These are phyloP conservation scores for Dysmachus trigonus DNA, from an alignment of 2,888 invertebrate genomes.

Conservation along the genomic window DNA sequence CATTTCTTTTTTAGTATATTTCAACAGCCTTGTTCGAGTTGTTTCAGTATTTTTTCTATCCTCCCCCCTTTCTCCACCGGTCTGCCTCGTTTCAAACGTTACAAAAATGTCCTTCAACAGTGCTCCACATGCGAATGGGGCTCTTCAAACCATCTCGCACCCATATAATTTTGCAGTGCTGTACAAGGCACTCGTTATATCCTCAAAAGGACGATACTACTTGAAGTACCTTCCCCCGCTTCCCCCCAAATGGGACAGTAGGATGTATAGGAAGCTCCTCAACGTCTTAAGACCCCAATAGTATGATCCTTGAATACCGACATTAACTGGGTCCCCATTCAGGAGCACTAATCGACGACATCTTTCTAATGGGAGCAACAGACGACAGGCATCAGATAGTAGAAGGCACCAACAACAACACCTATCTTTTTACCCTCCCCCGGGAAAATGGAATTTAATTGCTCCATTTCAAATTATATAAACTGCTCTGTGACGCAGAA, in stretches of 20 bases:
- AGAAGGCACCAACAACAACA: neutral
- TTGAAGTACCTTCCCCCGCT: neutral
- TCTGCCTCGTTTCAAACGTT: neutral
- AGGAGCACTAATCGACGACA: conserved; percentile 25
- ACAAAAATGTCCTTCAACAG: conserved; percentile 9
- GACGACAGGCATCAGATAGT: neutral
- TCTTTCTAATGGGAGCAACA: conserved; percentile 6
- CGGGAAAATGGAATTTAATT: neutral
- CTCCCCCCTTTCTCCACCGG: neutral
- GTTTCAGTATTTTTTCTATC: neutral
- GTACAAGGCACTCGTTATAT: neutral
- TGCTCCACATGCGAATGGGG: neutral
- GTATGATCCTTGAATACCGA: conserved; percentile 9
- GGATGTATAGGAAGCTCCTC: neutral
- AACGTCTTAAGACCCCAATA: neutral
- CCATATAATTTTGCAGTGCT: neutral
- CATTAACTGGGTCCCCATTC: conserved; percentile 33
- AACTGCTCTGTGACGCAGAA: neutral
- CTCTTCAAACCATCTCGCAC: neutral
- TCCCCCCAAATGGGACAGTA: neutral
- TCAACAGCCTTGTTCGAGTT: conserved; percentile 21
- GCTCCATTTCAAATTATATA: conserved; percentile 16
- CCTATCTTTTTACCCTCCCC: neutral
- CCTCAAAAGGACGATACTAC: neutral
- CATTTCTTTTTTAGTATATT: neutral